A percentile compares a stretch with the other conserved stretches of the same genome.
These are phyloP conservation scores for Redunca redunca DNA, from an alignment of 2,113 vertebrate genomes.

Conservation along the genomic window DNA sequence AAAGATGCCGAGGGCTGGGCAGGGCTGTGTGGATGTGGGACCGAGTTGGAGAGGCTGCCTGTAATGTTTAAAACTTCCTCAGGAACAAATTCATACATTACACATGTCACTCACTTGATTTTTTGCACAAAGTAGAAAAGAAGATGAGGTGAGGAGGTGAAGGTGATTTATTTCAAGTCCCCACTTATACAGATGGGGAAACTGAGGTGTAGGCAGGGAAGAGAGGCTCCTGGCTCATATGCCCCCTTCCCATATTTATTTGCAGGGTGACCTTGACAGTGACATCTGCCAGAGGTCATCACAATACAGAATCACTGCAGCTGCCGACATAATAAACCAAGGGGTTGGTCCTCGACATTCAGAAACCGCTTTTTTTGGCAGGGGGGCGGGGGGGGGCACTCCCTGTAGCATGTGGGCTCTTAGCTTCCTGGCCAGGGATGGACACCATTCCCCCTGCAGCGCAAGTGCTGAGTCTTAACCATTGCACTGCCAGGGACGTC, in stretches of 20 bases:
- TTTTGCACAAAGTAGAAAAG: background rate
- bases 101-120: background rate
- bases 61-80: background rate
- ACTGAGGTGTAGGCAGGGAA: background rate
- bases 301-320: background rate
- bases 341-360: background rate
- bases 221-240: background rate
- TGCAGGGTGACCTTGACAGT: background rate
- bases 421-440: background rate
- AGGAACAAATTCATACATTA: background rate
- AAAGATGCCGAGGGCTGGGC: background rate
- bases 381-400: rapidly evolving
- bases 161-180: background rate
- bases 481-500: background rate
- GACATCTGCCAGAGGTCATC: background rate
- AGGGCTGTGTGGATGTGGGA: background rate
- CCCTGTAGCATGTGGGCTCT: background rate
- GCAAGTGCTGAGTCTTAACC: background rate
- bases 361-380: rapidly evolving
- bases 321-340: background rate
- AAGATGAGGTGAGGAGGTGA: background rate
- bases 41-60: background rate
- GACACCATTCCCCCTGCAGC: background rate
- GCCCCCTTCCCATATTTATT: background rate
- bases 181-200: background rate